Evolutionary conservation across 2,797 vertebrate genomes (phyloP).

Genomic region (Alcedo atthis): DNA sequence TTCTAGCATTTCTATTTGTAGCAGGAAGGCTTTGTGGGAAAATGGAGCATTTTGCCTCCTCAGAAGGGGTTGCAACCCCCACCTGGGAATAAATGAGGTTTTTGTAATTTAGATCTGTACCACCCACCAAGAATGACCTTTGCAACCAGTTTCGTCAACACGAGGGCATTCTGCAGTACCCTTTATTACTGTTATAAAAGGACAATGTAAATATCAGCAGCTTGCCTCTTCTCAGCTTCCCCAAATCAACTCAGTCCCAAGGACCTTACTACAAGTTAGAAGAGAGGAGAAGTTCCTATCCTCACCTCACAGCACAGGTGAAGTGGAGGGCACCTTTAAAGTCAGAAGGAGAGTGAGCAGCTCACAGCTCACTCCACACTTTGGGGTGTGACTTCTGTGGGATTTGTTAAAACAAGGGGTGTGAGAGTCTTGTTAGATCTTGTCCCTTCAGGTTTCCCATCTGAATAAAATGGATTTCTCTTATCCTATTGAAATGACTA

Average conservation of each 20-base stretch:
- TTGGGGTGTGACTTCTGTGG: not conserved
- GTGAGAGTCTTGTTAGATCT: not conserved
- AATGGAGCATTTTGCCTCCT: not conserved
- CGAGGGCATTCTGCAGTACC: not conserved
- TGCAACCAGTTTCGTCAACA: not conserved
- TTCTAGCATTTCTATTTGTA: not conserved
- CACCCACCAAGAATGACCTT: not conserved
- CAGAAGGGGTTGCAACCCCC: not conserved
- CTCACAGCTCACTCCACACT: not conserved
- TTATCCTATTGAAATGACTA: not conserved
- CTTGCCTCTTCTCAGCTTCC: not conserved
- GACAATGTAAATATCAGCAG: not conserved
- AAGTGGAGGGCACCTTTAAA: not conserved
- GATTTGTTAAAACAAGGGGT: rapidly evolving
- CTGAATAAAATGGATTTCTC: not conserved
- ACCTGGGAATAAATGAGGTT: not conserved
- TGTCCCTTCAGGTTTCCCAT: not conserved
- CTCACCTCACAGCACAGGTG: not conserved
- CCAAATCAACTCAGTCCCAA: not conserved
- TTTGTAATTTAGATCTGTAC: not conserved
- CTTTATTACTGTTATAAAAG: not conserved
- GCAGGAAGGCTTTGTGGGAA: not conserved
- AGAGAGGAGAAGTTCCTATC: not conserved
- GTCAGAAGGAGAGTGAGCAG: not conserved
- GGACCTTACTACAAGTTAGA: not conserved